These are phyloP conservation scores for Mythimna ferrago DNA, from an alignment of 2,888 invertebrate genomes.

Conservation along the genomic window DNA sequence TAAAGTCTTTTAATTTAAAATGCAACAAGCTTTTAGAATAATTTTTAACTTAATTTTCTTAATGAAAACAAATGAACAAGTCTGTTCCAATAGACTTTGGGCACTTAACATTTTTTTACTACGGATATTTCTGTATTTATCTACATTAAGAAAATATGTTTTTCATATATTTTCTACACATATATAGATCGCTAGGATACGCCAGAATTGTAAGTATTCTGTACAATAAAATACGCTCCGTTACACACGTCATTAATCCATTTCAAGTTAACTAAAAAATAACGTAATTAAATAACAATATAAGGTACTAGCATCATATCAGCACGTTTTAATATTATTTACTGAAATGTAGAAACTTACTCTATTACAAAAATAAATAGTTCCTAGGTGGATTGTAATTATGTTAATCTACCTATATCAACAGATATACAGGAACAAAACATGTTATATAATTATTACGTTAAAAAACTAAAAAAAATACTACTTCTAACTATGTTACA, in stretches of 20 bases:
- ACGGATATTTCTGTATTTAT: conserved; percentile 29
- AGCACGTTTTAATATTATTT: conserved; percentile 37
- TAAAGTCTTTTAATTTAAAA: conserved; percentile 36
- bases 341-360: conserved; percentile 37
- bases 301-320: conserved; percentile 52
- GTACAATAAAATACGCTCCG: conserved; percentile 29
- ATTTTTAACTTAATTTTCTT: conserved; percentile 16
- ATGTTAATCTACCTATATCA: conserved; percentile 8
- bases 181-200: conserved; percentile 28
- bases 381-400: conserved; percentile 26
- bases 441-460: conserved; percentile 1
- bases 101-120: conserved; percentile 27
- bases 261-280: conserved; percentile 25
- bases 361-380: conserved; percentile 51
- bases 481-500: conserved; percentile 20
- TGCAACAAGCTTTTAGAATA: conserved; percentile 33
- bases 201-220: conserved; percentile 38
- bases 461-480: conserved; percentile 25
- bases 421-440: conserved; percentile 10
- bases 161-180: conserved; percentile 42
- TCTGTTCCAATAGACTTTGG: conserved; percentile 35
- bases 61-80: conserved; percentile 40
- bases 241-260: conserved; percentile 16
- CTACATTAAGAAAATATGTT: conserved; percentile 55
- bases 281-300: conserved; percentile 33